A percentile compares a stretch with the other conserved stretches of the same genome.
Conservation (phyloP, 2,797 vertebrate species). For the Rhabdomys pumilio region DNA sequence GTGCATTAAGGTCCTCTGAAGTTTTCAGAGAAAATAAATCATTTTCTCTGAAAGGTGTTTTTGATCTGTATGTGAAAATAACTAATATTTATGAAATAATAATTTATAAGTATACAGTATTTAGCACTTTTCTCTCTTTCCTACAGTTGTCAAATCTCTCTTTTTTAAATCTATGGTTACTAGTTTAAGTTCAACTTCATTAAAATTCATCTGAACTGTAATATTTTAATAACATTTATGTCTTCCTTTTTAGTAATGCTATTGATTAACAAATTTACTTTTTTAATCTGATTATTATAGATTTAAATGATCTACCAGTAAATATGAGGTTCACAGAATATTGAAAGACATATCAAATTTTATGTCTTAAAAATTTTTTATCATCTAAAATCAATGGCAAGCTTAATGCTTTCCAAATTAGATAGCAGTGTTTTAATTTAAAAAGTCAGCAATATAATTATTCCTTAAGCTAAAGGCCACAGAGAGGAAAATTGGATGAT, state of each 20-base stretch:
- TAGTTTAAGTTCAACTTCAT: not conserved
- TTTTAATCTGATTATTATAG: constrained; percentile 37
- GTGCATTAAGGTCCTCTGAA: not conserved
- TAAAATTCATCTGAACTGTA: not conserved
- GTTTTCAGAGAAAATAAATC: not conserved
- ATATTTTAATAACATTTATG: not conserved
- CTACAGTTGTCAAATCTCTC: not conserved
- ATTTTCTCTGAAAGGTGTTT: not conserved
- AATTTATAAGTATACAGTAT: not conserved
- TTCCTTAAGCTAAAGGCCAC: constrained; percentile 85
- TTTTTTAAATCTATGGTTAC: not conserved
- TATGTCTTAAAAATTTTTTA: constrained; percentile 78
- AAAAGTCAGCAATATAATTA: constrained; percentile 86
- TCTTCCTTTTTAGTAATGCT: not conserved
- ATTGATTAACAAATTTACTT: not conserved
- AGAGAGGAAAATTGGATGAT: constrained; percentile 87
- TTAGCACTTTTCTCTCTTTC: not conserved
- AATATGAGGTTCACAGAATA: not conserved
- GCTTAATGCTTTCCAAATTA: constrained; percentile 84
- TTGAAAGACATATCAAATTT: constrained; percentile 61
- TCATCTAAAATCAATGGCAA: constrained; percentile 83
- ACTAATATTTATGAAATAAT: too few species aligned
- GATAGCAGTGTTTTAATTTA: constrained; percentile 88
- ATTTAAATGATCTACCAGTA: constrained; percentile 60
- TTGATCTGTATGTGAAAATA: not conserved